phyloP scores from a whole-genome alignment of 2,113 vertebrate genomes.

The Odontesthes bonariensis region DNA sequence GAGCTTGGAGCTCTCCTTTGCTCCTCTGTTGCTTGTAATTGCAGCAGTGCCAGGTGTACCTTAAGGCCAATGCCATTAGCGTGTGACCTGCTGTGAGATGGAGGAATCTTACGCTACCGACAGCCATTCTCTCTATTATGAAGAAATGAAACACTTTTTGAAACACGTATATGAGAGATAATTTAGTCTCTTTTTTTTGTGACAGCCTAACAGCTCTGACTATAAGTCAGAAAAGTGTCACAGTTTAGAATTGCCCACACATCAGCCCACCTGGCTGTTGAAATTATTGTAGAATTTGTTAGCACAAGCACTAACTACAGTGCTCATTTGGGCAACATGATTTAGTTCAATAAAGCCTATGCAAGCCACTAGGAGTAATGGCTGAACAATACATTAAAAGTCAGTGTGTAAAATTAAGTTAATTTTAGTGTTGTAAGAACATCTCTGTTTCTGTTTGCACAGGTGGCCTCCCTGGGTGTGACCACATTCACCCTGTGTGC shows the following conservation, averaged over 20 bases:
- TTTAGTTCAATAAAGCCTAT: background rate
- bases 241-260: constrained; percentile 7
- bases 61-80: constrained; percentile 13
- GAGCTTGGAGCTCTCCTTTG: constrained; percentile 37
- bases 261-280: constrained; percentile 21
- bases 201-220: constrained; percentile 1
- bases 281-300: constrained; percentile 22
- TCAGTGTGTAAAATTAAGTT: background rate
- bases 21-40: constrained; percentile 39
- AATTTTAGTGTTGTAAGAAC: background rate
- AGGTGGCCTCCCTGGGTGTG: constrained; percentile 96
- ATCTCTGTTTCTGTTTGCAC: constrained; percentile 41
- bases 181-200: constrained; percentile 14
- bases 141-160: background rate
- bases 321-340: background rate
- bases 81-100: constrained; percentile 5
- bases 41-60: constrained; percentile 15
- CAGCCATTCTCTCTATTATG: constrained; percentile 16
- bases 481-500: constrained; percentile 97
- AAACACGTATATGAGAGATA: background rate
- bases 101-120: background rate
- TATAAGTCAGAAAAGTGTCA: background rate
- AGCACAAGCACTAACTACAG: background rate
- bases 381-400: background rate
- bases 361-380: background rate